phyloP scores from a whole-genome alignment of 2,888 invertebrate genomes.

The Ametastegia equiseti region DNA sequence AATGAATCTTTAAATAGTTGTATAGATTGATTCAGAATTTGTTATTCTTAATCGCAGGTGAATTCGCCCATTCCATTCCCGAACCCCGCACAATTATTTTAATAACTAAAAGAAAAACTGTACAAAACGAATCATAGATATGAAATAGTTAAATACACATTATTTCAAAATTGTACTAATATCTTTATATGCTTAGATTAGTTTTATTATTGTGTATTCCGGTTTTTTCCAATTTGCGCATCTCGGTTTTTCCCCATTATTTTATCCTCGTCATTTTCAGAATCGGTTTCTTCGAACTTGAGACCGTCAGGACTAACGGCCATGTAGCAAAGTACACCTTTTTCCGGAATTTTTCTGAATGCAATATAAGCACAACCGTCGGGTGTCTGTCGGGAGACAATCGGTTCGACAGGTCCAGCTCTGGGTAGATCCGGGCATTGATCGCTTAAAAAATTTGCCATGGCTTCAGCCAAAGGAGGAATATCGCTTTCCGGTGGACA shows the following conservation, averaged over 20 bases:
- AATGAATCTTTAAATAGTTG: too few relatives aligned
- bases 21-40: background rate
- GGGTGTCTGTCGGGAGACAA: constrained; percentile 77
- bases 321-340: constrained; percentile 79
- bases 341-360: constrained; percentile 77
- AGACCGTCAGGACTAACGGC: constrained; percentile 76
- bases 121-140: background rate
- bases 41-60: background rate
- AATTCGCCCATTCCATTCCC: too few relatives aligned
- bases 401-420: constrained; percentile 77
- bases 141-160: background rate
- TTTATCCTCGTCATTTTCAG: constrained; percentile 37
- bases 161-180: background rate
- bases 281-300: constrained; percentile 34
- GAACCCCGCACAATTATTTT: background rate
- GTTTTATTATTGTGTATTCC: background rate
- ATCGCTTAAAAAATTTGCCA: constrained; percentile 72
- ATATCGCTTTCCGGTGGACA: constrained; percentile 75
- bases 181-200: background rate
- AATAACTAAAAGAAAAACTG: background rate
- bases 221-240: background rate
- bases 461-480: constrained; percentile 75
- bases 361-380: constrained; percentile 78
- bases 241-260: constrained; percentile 8
- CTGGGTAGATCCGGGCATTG: constrained; percentile 75